These are phyloP conservation scores for Cephalopterus ornatus DNA, from an alignment of 2,113 vertebrate species.

Conservation along the genomic window DNA sequence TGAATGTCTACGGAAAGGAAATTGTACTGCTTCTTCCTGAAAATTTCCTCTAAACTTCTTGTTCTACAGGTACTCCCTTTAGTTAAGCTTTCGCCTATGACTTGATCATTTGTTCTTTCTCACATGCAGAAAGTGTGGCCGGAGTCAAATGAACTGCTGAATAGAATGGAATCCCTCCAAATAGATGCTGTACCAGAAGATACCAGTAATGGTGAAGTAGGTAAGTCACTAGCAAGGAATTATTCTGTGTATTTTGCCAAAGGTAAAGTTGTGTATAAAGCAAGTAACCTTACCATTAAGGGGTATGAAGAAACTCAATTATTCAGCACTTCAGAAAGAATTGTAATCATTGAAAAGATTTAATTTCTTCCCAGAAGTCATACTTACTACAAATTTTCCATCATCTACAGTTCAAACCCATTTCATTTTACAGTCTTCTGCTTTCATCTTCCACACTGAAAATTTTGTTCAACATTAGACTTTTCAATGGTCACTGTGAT, in stretches of 20 bases:
- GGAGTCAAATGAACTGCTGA: conserved; percentile 71
- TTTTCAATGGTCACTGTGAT: background rate
- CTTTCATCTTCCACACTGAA: background rate
- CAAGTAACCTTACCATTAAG: background rate
- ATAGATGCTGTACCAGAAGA: conserved; percentile 63
- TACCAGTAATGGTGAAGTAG: conserved; percentile 61
- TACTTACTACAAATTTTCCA: background rate
- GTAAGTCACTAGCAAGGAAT: conserved; percentile 24
- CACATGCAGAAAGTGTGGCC: conserved; percentile 74
- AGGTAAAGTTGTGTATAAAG: background rate
- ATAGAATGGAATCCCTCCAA: conserved; percentile 82
- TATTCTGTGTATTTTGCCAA: background rate
- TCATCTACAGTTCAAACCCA: background rate
- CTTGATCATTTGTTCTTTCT: background rate
- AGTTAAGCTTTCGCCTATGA: background rate
- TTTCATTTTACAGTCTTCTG: background rate
- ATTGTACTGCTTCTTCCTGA: background rate
- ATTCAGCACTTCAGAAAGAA: background rate
- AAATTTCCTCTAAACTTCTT: background rate
- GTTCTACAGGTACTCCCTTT: background rate
- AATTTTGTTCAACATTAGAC: background rate
- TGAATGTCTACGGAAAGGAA: background rate
- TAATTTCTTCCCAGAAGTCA: background rate
- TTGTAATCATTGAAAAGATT: background rate
- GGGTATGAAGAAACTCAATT: background rate